Evolutionary conservation across 2,797 vertebrate genomes (phyloP).

Genomic region (Tinamus major): DNA sequence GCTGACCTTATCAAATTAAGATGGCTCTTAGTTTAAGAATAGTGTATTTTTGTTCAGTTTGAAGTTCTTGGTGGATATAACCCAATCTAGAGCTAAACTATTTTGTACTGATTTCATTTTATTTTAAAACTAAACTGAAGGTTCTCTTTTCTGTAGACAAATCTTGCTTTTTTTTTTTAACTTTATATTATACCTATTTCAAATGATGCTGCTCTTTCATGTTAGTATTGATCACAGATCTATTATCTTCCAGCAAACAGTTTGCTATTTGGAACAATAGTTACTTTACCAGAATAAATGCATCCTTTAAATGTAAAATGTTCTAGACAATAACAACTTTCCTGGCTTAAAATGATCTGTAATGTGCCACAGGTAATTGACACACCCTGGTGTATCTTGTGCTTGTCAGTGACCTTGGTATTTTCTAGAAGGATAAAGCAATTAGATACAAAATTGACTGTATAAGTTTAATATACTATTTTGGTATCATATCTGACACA

Average conservation of each 20-base stretch:
- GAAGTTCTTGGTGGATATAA: background rate
- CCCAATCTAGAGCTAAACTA: background rate
- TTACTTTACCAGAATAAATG: background rate
- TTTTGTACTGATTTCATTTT: background rate
- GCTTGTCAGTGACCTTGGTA: background rate
- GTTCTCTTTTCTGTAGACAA: background rate
- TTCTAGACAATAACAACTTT: background rate
- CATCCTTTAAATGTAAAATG: background rate
- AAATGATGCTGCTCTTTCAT: background rate
- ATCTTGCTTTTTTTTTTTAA: background rate
- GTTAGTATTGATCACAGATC: background rate
- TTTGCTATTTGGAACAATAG: background rate
- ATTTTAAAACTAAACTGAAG: background rate
- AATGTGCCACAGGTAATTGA: background rate
- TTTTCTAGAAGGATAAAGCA: constrained; percentile 23
- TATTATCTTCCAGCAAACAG: background rate
- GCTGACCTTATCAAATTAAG: background rate
- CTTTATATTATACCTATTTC: background rate
- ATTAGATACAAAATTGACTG: background rate
- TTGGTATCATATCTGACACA: accelerated
- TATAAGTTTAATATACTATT: background rate
- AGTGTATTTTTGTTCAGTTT: background rate
- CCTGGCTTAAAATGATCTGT: background rate
- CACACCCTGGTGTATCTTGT: background rate
- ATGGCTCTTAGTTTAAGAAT: background rate